Conservation (phyloP, 2,797 vertebrate genomes). For the Sardinella longiceps region DNA sequence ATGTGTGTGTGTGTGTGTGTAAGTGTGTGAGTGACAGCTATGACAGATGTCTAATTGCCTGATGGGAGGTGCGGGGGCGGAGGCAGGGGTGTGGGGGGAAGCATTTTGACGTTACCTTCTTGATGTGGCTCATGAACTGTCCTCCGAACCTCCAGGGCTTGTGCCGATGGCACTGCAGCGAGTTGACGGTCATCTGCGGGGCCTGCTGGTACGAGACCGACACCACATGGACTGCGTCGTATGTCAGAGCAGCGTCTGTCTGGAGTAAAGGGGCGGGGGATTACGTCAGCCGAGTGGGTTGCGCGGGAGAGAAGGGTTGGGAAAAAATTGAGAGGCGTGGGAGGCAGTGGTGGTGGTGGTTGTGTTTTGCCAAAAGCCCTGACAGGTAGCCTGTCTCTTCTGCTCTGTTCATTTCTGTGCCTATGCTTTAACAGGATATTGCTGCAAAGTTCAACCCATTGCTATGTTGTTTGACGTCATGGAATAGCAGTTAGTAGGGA, state of each 20-base stretch:
- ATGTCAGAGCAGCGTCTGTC: conserved; percentile 98
- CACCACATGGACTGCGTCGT: conserved; percentile 97
- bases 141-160: conserved; percentile 98
- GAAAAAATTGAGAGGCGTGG: background rate
- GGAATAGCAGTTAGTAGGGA: no score
- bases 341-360: background rate
- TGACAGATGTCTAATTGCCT: background rate
- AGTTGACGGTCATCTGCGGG: conserved; percentile 98
- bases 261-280: conserved; percentile 81
- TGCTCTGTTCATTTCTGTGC: background rate
- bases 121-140: conserved; percentile 98
- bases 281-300: conserved; percentile 67
- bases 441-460: no score
- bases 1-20: background rate
- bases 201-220: conserved; percentile 98
- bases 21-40: background rate
- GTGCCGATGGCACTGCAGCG: conserved; percentile 96
- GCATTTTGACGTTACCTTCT: conserved; percentile 84
- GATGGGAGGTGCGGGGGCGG: background rate
- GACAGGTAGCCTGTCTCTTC: background rate
- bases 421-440: no score
- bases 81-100: background rate
- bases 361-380: background rate
- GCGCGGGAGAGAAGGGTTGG: conserved; percentile 27
- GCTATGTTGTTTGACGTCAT: no score